Percentiles rank a stretch among this genome's conserved stretches.
These are phyloP conservation scores for Brachypteracias leptosomus DNA, from an alignment of 2,113 vertebrate genomes.

Conservation along the genomic window DNA sequence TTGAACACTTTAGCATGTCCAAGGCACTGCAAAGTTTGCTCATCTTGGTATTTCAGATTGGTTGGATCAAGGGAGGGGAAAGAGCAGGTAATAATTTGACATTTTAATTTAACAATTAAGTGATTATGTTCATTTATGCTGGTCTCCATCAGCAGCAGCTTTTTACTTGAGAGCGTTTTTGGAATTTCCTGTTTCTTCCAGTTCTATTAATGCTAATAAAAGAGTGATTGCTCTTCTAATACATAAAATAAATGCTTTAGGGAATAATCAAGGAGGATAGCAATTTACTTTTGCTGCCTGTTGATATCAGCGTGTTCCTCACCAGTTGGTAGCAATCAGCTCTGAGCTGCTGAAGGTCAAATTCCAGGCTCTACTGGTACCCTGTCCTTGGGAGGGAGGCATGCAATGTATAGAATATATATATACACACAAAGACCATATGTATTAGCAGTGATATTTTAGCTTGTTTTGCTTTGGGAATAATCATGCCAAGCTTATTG, in stretches of 20 bases:
- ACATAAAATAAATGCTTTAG: background rate
- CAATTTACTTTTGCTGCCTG: background rate
- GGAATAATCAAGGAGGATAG: background rate
- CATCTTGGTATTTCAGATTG: background rate
- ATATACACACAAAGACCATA: too few relatives aligned
- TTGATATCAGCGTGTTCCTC: background rate
- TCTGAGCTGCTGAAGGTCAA: background rate
- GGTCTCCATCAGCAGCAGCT: background rate
- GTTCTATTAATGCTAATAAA: background rate
- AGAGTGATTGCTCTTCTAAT: background rate
- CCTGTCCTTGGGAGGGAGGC: background rate
- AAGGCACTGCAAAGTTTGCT: background rate
- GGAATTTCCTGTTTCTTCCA: background rate
- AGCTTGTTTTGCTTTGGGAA: background rate
- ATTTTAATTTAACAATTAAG: background rate
- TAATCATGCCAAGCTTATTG: background rate
- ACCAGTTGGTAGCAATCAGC: background rate
- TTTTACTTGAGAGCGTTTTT: background rate
- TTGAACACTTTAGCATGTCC: fast-evolving
- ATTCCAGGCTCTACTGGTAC: background rate
- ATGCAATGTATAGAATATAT: fast-evolving
- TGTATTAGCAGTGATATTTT: background rate
- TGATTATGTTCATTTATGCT: background rate
- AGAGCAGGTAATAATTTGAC: background rate
- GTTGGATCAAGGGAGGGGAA: fast-evolving